Evolutionary conservation across 2,113 vertebrate genomes (phyloP), one percentile per base, ranked within the genome.

Genomic region (Geococcyx californianus): DNA sequence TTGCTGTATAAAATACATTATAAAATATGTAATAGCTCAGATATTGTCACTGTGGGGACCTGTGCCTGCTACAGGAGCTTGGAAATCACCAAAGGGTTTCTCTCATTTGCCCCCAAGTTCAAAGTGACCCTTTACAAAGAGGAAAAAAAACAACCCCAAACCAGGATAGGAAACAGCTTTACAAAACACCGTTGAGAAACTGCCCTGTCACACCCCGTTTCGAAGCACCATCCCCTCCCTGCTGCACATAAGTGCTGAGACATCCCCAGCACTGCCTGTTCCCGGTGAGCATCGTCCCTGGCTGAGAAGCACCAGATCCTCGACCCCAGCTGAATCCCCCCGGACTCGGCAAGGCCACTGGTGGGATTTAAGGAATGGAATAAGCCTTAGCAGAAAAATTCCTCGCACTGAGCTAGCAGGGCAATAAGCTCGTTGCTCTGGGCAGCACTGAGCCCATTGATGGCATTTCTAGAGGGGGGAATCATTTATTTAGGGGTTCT

Each of bases 191-290:
- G 68, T 96, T 96, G 95, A 29, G 94, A 95, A 95, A 92, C 45
- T 28, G 60, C 38, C 42, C 55, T 1, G 95, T 78, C 96, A 92
- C 94, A 92, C 93, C 97, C 93, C 40, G 7, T 52, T 4, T 25
- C 23, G 13, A 26, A 74, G 84, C 45, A 11, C 18, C 92, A 66
- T 94, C 87, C 94, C 96, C 94, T 91, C 96, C 95, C 96, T 55
- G 1, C 68, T 34, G 83, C 42, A 82, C 77, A 95, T 95, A 94
- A 96, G 90, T 73, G 68, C 92, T 1, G 70, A 89, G 87, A 26
- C 7, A 20, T 91, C 74, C 31, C 68, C 11, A 1, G 38, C 2
- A 3, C 80, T 89, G 70, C 92, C 74, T 87, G 33, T 56, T 89
- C 51, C 72, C 5, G 13, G 79, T 25, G 19, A 90, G 79, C 56